Evolutionary conservation across 2,113 vertebrate species (phyloP), one percentile per base, ranked within the genome.

Genomic region (Paedocypris sp.): DNA sequence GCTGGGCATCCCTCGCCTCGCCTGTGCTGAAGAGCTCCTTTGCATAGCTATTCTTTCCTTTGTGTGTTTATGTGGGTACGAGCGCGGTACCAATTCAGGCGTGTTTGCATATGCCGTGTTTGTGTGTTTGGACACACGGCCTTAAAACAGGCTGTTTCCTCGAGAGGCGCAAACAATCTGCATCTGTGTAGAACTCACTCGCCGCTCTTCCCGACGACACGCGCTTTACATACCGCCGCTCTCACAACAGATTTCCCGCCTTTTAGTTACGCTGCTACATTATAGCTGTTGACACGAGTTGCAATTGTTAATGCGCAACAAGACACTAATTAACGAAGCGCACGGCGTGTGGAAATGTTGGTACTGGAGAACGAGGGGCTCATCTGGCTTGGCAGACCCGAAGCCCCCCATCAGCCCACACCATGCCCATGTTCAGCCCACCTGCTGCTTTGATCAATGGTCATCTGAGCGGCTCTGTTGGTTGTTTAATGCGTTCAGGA

Each of bases 1-100:
- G 79, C 81, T 83, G 81, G 73, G 72, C 62, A 71, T 75, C 67
- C 58, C 76, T 67, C 71, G 64, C 48, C 26, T 45, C 12, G 18
- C 4, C 26, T 15, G 13, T 33, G 36, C 8, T 28, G 38, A 50
- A 43, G 54, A 60, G 19, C 65, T 50, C 18, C 50, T 12, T 49
- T 64, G 53, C 45, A 61, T 38, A 2, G 19, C 20, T 25, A 46
- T 12, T 31, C 12, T 43, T 58, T 41, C 12, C 15, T 43, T 58
- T 57, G 33, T 68, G 60, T 46, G 41, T 61, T 47, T 58, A 61
- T 70, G 53, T 53, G 59, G 13, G 62, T 62, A 26, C 20, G 42
- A 47, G 41, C n/a, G 61, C 61, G 22, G 61, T 39, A 51, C 16
- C 53, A 3, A 23, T 23, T 48, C 31, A 25, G 48, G 32, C 33